A percentile compares a stretch with the other conserved stretches of the same genome.
phyloP scores from a whole-genome alignment of 2,113 vertebrate species.

The Athene cunicularia region DNA sequence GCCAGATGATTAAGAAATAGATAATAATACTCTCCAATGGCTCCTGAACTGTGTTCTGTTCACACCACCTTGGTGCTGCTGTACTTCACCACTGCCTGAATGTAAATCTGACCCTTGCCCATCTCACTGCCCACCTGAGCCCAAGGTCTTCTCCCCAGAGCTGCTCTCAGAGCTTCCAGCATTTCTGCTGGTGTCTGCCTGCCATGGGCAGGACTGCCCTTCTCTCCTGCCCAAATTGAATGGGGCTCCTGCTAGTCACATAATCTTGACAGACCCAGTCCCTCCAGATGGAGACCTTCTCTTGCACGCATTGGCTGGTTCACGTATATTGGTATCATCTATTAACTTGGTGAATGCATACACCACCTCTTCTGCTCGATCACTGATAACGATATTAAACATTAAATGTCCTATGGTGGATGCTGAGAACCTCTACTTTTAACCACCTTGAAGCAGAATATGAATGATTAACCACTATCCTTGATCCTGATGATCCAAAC shows the following conservation, averaged over 20 bases:
- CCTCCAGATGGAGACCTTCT: background rate
- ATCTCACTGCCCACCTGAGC: background rate
- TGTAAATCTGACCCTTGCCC: background rate
- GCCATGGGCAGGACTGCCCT: background rate
- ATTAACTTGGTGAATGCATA: background rate
- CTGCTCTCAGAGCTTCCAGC: background rate
- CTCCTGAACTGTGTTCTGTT: background rate
- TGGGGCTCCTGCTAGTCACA: background rate
- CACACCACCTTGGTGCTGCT: background rate
- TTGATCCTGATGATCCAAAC: background rate
- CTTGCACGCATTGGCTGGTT: accelerated
- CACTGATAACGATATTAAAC: background rate
- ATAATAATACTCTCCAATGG: background rate
- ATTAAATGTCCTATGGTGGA: background rate
- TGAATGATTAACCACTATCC: background rate
- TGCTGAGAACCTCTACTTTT: background rate
- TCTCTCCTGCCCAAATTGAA: background rate
- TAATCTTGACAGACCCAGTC: background rate
- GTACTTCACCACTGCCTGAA: background rate
- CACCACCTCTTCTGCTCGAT: background rate
- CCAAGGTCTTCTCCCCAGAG: background rate
- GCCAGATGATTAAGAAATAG: background rate
- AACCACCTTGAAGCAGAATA: background rate
- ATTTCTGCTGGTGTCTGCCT: background rate
- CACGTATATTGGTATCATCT: accelerated